Percentiles rank a stretch among this genome's conserved stretches.
Evolutionary conservation across 2,797 vertebrate genomes (phyloP).

Genomic region (Gouania willdenowi): DNA sequence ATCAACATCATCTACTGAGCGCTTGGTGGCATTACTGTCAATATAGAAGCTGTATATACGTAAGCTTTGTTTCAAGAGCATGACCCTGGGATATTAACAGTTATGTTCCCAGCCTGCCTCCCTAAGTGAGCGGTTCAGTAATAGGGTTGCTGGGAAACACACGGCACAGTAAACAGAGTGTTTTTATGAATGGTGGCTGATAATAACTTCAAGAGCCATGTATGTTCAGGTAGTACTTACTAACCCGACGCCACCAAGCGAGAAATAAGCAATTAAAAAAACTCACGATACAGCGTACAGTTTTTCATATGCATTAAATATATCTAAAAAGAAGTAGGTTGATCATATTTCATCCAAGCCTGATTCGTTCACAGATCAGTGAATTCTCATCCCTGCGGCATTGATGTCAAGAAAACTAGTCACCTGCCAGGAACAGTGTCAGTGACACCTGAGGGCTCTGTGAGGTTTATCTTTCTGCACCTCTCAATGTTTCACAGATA

Average conservation of each 20-base stretch:
- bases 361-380: slow-evolving; percentile 1
- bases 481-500: not conserved
- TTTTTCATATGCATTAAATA: too few relatives aligned
- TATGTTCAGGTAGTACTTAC: slow-evolving; percentile 21
- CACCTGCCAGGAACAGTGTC: slow-evolving; percentile 6
- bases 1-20: slow-evolving; percentile 24
- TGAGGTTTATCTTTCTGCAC: not conserved
- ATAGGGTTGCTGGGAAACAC: slow-evolving; percentile 69
- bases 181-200: slow-evolving; percentile 21
- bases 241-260: too few relatives aligned
- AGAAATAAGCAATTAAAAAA: too few relatives aligned
- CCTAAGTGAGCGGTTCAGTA: slow-evolving; percentile 35
- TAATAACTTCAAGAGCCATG: slow-evolving; percentile 33
- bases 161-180: slow-evolving; percentile 47
- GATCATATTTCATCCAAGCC: not conserved
- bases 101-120: slow-evolving; percentile 32
- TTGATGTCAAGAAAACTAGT: slow-evolving; percentile 17
- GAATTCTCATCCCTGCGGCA: slow-evolving; percentile 5
- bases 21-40: slow-evolving; percentile 42
- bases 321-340: too few relatives aligned
- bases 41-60: slow-evolving; percentile 33
- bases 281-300: slow-evolving; percentile 4
- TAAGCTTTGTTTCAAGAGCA: slow-evolving; percentile 40
- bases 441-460: not conserved
- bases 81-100: slow-evolving; percentile 38